Conservation (phyloP, 2,888 invertebrate species). For the Agapostemon virescens region DNA sequence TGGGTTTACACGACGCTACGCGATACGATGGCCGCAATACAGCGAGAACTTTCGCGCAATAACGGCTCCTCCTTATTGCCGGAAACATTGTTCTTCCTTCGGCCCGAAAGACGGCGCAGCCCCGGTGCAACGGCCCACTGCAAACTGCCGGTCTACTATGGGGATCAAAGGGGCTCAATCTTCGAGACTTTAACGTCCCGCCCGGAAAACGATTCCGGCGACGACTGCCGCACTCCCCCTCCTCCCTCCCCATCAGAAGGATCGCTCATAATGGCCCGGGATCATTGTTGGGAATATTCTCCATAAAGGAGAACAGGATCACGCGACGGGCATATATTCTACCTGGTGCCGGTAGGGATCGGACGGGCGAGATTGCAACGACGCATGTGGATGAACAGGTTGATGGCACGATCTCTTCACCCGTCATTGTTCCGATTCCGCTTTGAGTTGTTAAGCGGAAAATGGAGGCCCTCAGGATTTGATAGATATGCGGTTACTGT, state of each 20-base stretch:
- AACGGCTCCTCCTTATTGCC: slow-evolving; percentile 45
- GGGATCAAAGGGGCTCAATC: slow-evolving; percentile 55
- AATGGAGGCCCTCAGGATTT: not conserved
- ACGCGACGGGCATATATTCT: slow-evolving; percentile 28
- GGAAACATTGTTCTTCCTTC: slow-evolving; percentile 50
- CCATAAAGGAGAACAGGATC: slow-evolving; percentile 43
- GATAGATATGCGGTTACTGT: not conserved
- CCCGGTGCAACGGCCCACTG: not conserved
- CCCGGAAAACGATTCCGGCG: slow-evolving; percentile 33
- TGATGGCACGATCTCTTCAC: slow-evolving; percentile 6
- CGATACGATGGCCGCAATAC: slow-evolving; percentile 35
- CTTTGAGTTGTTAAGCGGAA: slow-evolving; percentile 10
- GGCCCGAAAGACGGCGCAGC: slow-evolving; percentile 9
- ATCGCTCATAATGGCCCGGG: slow-evolving; percentile 50
- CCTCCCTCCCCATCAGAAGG: not conserved
- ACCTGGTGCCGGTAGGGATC: not conserved
- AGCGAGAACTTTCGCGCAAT: slow-evolving; percentile 47
- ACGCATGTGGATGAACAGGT: not conserved
- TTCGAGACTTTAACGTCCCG: slow-evolving; percentile 51
- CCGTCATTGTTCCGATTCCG: slow-evolving; percentile 19
- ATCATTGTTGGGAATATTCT: slow-evolving; percentile 54
- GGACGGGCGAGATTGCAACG: not conserved
- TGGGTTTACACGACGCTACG: not conserved
- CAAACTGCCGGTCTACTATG: slow-evolving; percentile 8
- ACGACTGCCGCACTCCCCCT: slow-evolving; percentile 2